Base-by-base conservation (phyloP, 2,113 vertebrate species). In the Chionis minor region DNA sequence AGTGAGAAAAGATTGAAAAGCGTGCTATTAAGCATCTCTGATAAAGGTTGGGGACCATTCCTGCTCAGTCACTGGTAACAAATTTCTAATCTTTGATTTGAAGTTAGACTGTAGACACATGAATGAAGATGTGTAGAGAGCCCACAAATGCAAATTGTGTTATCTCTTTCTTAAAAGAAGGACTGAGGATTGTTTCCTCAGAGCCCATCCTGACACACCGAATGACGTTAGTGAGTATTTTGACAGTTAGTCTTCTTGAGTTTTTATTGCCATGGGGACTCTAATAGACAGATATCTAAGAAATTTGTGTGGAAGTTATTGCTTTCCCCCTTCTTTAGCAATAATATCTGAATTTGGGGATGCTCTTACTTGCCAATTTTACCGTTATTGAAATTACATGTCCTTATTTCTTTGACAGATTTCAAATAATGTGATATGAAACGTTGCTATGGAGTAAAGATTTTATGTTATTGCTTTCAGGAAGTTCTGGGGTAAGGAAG, bases 381-480 rank as follows among this genome's bases (percentile, higher is more conserved):
- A 18, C 19, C 35, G 35, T 92, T 88, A 71, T 77, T 33, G 88
- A 73, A 88, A 78, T 47, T 59, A 30, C 11, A 20, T 26, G 12
- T 56, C 26, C 38, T 81, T 81, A 84, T 95, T 88, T 93, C 40
- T 84, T 92, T 93, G 73, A n/a, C 67, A 81, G 56, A 49, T 96
- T 88, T 71, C 69, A 61, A 65, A 69, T 58, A 66, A 81, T 33
- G 38, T 73, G 59, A 32, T 58, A 65, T 19, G 51, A 86, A 78
- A 71, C 35, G 63, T 21, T 28, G 32, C 35, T 51, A 7, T 47
- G 67, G 72, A 88, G 13, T 93, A 94, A 96, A 90, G 78, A 93
- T 75, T 95, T 51, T 70, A 80, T 92, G 35, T 54, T 84, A 30
- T 77, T 86, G 21, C 28, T 47, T 70, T 96, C 33, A 81, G 42